Conservation (phyloP, 2,113 vertebrate species). For the Pomatostomus ruficeps region DNA sequence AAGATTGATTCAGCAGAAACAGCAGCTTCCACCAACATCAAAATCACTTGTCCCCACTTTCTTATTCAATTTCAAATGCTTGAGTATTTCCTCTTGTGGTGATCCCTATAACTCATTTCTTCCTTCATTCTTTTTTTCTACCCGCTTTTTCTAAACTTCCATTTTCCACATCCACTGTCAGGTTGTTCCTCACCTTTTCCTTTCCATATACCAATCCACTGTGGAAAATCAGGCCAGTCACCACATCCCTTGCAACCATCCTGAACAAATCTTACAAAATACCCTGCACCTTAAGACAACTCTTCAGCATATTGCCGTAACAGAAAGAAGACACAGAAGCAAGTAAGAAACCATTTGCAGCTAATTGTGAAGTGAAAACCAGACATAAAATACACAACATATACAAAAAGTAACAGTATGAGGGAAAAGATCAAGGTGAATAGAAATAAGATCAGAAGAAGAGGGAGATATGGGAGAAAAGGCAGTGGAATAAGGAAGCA, state of each 20-base stretch:
- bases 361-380: neutral
- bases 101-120: neutral
- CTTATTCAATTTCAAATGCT: neutral
- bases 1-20: neutral
- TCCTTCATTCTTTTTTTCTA: neutral
- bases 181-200: neutral
- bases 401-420: neutral
- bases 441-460: neutral
- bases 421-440: neutral
- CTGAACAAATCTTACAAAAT: neutral
- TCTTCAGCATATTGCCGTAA: neutral
- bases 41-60: neutral
- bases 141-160: neutral
- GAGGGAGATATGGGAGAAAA: neutral
- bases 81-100: neutral
- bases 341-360: neutral
- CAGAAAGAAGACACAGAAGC: neutral
- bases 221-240: neutral
- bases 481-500: neutral
- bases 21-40: neutral
- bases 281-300: neutral
- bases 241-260: rapidly evolving
- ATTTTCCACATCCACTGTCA: neutral
- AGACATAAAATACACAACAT: neutral
- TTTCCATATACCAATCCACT: neutral